Evolutionary conservation across 2,113 vertebrate genomes (phyloP), one percentile per base, ranked within the genome.

Genomic region (Nothoprocta perdicaria): DNA sequence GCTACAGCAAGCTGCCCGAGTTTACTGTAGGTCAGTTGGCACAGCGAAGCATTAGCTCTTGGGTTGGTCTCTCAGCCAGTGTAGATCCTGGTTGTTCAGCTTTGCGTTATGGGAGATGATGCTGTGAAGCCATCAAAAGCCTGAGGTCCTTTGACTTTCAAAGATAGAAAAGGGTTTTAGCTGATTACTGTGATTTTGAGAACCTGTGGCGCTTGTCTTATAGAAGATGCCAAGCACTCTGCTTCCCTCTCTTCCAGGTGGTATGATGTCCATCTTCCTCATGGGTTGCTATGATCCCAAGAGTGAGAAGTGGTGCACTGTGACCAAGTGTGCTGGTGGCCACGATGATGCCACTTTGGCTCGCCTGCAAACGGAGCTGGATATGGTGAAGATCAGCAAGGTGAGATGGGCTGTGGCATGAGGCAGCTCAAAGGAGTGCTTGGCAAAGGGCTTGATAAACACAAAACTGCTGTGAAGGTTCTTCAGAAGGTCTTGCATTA

Each of bases 301-400:
- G 80, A 98, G 98, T 11, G 98, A 97, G 91, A 99, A 98, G 84
- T 99, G 99, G 99, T 99, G 99, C 98, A 99, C 99, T 0, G 99
- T 99, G 91, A 99, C 99, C 88, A 99, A 99, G 96, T 99, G 99
- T 80, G 96, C 99, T 0, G 99, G 99, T 16, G 99, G 99, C 91
- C 99, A 99, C 1, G 99, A 99, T 1, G 99, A 99, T 0, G 99
- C 98, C 67, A 99, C 98, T 3, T 92, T 99, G 69, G 98, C 98
- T 1, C 97, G 99, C 6, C 98, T 99, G 87, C 99, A 99, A 92
- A 99, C 98, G 4, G 99, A 99, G 85, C 97, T 99, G 95, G 99
- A 99, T 53, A 98, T 99, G 97, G 98, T 99, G 96, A 99, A 99
- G 96, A 99, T 99, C 95, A 99, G 99, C 98, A 99, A 99, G 98